Evolutionary conservation across 2,113 vertebrate genomes (phyloP).

Genomic region (Heterochromis multidens): DNA sequence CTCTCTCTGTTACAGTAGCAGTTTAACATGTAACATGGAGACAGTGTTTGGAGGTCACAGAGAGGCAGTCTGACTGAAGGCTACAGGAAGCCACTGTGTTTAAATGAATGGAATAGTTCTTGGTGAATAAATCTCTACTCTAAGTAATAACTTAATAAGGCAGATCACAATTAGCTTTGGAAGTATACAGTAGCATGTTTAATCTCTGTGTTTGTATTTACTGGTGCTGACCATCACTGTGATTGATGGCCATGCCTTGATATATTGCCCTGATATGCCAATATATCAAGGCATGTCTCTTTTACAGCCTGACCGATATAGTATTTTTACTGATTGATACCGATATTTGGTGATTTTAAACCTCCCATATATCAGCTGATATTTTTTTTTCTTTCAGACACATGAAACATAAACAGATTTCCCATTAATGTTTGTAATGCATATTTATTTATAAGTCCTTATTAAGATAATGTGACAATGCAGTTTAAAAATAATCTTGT

Average conservation of each 20-base stretch:
- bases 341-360: neutral
- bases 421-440: neutral
- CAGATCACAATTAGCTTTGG: neutral
- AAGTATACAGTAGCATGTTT: neutral
- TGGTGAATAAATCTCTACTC: neutral
- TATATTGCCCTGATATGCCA: neutral
- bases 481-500: neutral
- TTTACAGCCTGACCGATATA: neutral
- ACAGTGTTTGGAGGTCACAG: neutral
- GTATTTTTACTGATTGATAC: no score
- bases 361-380: neutral
- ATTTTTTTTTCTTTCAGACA: neutral
- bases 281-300: neutral
- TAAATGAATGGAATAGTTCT: neutral
- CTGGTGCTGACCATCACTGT: no score
- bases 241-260: neutral
- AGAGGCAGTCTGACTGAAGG: neutral
- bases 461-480: neutral
- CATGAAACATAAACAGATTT: neutral
- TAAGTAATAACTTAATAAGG: neutral
- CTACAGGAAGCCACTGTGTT: neutral
- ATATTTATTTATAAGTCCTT: neutral
- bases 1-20: constrained; percentile 1
- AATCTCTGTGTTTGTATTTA: neutral
- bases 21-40: neutral